A percentile compares a stretch with the other conserved stretches of the same genome.
Conservation (phyloP, 2,797 vertebrate species). For the Tokudaia tokunoshimensis region DNA sequence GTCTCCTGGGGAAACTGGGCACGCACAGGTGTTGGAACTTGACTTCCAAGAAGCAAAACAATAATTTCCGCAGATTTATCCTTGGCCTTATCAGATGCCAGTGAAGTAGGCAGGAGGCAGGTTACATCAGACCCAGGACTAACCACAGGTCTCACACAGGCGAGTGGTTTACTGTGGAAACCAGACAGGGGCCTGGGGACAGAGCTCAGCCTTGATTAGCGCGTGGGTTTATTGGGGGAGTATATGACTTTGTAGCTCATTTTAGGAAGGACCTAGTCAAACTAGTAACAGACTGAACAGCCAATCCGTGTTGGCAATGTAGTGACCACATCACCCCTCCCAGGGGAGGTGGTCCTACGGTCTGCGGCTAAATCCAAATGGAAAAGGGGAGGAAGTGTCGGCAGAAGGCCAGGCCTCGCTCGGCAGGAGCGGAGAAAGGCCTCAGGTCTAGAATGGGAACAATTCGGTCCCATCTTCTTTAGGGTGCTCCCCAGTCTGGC, state of each 20-base stretch:
- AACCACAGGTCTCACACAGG: not conserved
- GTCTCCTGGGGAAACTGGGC: not conserved
- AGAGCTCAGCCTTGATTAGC: not conserved
- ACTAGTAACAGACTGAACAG: not conserved
- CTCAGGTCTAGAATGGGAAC: not conserved
- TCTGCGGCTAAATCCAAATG: not conserved
- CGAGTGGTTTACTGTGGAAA: not conserved
- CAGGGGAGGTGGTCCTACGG: not conserved
- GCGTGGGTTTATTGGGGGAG: not conserved
- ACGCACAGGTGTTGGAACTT: not conserved
- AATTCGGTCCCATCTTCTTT: not conserved
- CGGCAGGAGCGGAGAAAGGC: not conserved
- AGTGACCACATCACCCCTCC: not conserved
- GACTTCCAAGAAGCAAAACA: not conserved
- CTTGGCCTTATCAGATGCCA: slow-evolving; percentile 49
- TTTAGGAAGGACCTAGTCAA: slow-evolving; percentile 17
- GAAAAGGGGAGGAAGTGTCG: not conserved
- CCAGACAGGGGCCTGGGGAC: not conserved
- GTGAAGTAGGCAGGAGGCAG: slow-evolving; percentile 72
- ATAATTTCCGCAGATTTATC: not conserved
- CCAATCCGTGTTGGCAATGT: not conserved
- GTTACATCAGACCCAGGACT: not conserved
- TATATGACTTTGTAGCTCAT: not conserved
- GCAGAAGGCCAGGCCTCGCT: not conserved
- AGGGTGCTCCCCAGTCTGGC: not conserved